Evolutionary conservation across 2,797 vertebrate species (phyloP).

Genomic region (Ctenochaetus hawaiiensis): DNA sequence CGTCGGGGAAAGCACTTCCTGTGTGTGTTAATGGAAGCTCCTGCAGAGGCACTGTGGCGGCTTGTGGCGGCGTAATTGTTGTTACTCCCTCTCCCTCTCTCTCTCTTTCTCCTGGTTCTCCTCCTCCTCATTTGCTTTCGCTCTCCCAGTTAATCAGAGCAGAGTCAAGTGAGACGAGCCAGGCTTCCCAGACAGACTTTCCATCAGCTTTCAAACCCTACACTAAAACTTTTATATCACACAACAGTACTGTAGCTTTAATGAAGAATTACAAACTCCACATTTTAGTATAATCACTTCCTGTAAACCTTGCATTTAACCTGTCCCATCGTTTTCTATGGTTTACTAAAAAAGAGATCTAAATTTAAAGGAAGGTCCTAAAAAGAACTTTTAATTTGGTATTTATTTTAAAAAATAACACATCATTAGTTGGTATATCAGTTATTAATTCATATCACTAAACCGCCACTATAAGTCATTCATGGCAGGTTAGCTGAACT

Average conservation of each 20-base stretch:
- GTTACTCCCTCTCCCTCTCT: constrained; percentile 52
- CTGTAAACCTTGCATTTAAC: neutral
- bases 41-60: constrained; percentile 74
- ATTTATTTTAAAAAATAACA: neutral
- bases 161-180: constrained; percentile 64
- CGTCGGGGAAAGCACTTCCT: constrained; percentile 81
- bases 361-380: neutral
- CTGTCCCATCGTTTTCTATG: neutral
- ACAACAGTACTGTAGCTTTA: constrained; percentile 1
- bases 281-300: neutral
- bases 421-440: neutral
- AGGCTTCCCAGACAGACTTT: constrained; percentile 55
- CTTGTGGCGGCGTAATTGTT: constrained; percentile 69
- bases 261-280: constrained; percentile 16
- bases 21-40: constrained; percentile 83
- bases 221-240: constrained; percentile 18
- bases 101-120: constrained; percentile 9
- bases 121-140: constrained; percentile 56
- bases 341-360: neutral
- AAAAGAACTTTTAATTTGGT: constrained; percentile 5
- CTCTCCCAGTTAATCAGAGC: constrained; percentile 71
- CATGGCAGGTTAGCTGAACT: neutral
- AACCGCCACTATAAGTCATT: neutral
- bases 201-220: constrained; percentile 26
- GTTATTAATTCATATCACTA: neutral